Conservation (phyloP, 1,140 invertebrate species). For the Leptopilina clavipes region DNA sequence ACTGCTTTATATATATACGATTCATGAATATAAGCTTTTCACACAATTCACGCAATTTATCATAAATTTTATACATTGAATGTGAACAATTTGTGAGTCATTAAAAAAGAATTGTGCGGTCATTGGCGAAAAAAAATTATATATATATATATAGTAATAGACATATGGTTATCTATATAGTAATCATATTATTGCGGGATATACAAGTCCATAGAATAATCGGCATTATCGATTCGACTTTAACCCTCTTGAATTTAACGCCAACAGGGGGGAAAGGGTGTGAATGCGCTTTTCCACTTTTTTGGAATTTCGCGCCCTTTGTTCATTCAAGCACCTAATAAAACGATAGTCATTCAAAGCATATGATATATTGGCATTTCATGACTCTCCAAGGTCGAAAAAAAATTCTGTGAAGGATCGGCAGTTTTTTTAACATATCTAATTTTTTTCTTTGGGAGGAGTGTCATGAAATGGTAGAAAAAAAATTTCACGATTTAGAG, state of each 20-base stretch:
- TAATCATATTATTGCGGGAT: not conserved
- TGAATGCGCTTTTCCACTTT: conserved; percentile 27
- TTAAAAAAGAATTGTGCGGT: not conserved
- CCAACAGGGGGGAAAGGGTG: conserved; percentile 1
- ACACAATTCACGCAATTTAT: not conserved
- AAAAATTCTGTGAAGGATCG: not conserved
- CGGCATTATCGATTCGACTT: not conserved
- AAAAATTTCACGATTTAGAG: too few relatives aligned
- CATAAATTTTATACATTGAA: not conserved
- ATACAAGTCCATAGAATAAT: not conserved
- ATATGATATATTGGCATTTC: conserved; percentile 25
- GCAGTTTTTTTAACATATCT: not conserved
- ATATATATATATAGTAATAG: not conserved
- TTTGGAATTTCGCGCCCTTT: conserved; percentile 2
- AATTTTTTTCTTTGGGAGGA: too few relatives aligned
- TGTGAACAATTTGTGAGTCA: not conserved
- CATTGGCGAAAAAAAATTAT: not conserved
- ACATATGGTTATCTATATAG: not conserved
- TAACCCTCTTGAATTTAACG: conserved; percentile 27
- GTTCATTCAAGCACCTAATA: conserved; percentile 16
- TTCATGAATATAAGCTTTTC: conserved; percentile 2
- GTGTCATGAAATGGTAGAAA: too few relatives aligned
- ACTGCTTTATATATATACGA: conserved; percentile 12
- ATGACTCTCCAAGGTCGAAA: not conserved
- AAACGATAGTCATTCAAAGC: not conserved